Evolutionary conservation across 1,140 invertebrate species (phyloP), one percentile per base, ranked within the genome.

Genomic region (Dinoponera quadriceps): DNA sequence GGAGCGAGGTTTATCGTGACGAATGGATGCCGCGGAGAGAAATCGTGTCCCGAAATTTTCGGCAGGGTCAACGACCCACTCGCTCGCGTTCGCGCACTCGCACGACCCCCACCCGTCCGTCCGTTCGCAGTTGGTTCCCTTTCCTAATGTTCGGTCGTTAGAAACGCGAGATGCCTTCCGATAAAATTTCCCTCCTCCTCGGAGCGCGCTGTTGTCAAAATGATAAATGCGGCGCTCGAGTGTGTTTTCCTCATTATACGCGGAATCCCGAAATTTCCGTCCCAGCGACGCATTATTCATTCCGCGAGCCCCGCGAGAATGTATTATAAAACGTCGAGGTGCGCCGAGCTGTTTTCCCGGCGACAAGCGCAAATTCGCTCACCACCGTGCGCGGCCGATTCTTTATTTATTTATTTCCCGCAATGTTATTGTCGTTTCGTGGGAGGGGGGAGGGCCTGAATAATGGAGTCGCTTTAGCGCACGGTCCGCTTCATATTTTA

Each of bases 51-150:
- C 62, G 11, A 82, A 86, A 74, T 83, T 68, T 86, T 86, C 25
- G 29, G 60, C 73, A 7, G 29, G 85, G 66, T 87, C 81, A 66
- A 57, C 63, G 85, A 87, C 81, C 85, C 74, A 66, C 68, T 49
- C 20, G 71, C 29, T 85, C 85, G 82, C 48, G 69, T 65, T 2
- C 29, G 2, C 29, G 29, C 5, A 9, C 11, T 44, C 38, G 38
- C 38, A 9, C 38, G 7, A 9, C 11, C 11, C 38, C 4, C 38
- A 9, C 38, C 0, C 38, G 3, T 0, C 7, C 38, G 38, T 9
- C 38, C 9, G 2, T 2, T 44, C n/a, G 3, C 11, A 4, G 38
- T 11, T 9, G 7, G 38, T 44, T 44, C 0, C 38, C 38, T 44
- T 44, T 71, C 20, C 48, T 57, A 66, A 78, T 75, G n/a, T 38